Evolutionary conservation across 2,797 vertebrate genomes (phyloP), one percentile per base, ranked within the genome.

Genomic region (Pelobates cultripes): DNA sequence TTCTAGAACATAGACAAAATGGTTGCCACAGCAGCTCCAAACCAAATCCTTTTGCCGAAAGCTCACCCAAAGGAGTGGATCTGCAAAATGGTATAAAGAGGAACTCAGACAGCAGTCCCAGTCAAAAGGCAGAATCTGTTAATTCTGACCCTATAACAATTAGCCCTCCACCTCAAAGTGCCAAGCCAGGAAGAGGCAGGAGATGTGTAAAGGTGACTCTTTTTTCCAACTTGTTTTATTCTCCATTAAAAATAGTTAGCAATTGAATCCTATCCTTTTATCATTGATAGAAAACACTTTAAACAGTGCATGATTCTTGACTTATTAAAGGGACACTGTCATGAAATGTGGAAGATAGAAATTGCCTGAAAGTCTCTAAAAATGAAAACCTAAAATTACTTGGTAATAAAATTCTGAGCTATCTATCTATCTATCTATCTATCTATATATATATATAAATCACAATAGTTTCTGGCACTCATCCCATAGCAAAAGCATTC

Each of bases 101-200:
- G 89, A 91, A 93, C 90, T 90, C 88, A 85, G 91, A 90, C 82
- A 93, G 83, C 83, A 85, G 86, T 67, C 28, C 45, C 68, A 41
- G 45, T 45, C 71, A 78, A 83, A 85, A 83, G 66, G 86, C 84
- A 9, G 88, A 88, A 43, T 47, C 85, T 88, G 57, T 87, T 60
- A 90, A 89, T 82, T 92, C 94, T 91, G 96, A 98, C 80, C 95
- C 96, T 69, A 95, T 99, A 90, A 93, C 96, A 87, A 94, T 99
- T 94, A 96, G 88, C 87, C 97, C 97, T 83, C 97, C 98, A 89
- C 97, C 97, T 77, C 96, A 96, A 92, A 99, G 87, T 89, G 90
- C 92, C 89, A 99, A 97, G 90, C 92, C 94, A 3, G 96, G 96
- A 95, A 95, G 95, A 93, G 94, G 95, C 93, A 95, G 96, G 91